These are phyloP conservation scores for Eolophus roseicapilla DNA, from an alignment of 2,113 vertebrate genomes.

Conservation along the genomic window DNA sequence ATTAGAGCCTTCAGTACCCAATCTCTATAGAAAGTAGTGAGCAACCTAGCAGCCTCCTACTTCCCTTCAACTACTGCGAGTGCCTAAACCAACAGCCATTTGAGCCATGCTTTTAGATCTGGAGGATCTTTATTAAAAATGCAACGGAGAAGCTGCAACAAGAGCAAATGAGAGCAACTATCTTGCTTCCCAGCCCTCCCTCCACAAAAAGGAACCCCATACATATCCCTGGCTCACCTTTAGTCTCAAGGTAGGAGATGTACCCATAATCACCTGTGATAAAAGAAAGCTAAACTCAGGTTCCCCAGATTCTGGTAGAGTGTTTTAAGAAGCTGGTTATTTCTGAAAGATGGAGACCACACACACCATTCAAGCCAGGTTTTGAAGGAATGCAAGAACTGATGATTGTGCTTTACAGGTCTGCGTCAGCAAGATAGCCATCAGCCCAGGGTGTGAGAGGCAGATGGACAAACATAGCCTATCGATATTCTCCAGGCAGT, in stretches of 20 bases:
- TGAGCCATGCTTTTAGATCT: neutral
- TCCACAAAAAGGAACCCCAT: accelerated
- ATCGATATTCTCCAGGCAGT: neutral
- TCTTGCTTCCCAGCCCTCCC: neutral
- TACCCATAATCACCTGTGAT: no score
- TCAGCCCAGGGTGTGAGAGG: neutral
- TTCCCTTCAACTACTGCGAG: neutral
- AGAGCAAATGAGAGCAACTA: neutral
- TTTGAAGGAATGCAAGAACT: neutral
- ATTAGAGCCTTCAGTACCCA: neutral
- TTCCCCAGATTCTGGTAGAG: neutral
- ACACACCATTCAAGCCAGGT: neutral
- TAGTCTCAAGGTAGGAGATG: neutral
- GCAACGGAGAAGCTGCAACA: neutral
- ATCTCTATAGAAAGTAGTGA: no score
- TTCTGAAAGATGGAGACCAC: neutral
- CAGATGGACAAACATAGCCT: neutral
- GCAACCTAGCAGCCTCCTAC: neutral
- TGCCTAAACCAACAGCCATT: neutral
- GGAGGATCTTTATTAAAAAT: neutral
- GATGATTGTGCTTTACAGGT: neutral
- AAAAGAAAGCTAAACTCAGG: neutral
- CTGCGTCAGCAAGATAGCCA: neutral
- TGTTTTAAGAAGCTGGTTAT: neutral
- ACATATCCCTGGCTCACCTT: neutral